Conservation (phyloP, 2,888 invertebrate species). For the Quadriops clusia region DNA sequence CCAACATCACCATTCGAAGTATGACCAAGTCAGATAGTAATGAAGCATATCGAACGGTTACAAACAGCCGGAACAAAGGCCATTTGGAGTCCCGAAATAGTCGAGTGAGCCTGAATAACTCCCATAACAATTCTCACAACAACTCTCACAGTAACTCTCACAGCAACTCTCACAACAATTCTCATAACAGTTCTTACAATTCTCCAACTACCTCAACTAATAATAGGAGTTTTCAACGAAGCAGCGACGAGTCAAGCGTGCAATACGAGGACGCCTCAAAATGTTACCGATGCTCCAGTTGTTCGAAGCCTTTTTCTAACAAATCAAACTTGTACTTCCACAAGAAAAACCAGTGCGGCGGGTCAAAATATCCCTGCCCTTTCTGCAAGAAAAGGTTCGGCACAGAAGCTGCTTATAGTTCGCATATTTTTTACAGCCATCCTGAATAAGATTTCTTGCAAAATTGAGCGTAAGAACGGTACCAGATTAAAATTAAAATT, state of each 20-base stretch:
- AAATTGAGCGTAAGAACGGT: too few relatives aligned
- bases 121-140: too few relatives aligned
- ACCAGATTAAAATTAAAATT: too few relatives aligned
- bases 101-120: too few relatives aligned
- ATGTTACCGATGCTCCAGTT: conserved; percentile 35
- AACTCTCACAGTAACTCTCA: too few relatives aligned
- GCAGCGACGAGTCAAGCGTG: conserved; percentile 6
- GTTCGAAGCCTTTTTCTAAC: conserved; percentile 34
- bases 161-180: too few relatives aligned
- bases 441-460: too few relatives aligned
- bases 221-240: conserved; percentile 1
- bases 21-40: conserved; percentile 15
- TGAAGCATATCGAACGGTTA: too few relatives aligned
- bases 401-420: conserved; percentile 36
- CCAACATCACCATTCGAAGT: conserved; percentile 32
- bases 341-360: conserved; percentile 36
- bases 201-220: conserved; percentile 1
- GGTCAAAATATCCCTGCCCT: conserved; percentile 36
- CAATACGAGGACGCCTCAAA: conserved; percentile 19
- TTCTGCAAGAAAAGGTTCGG: conserved; percentile 37
- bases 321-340: conserved; percentile 37
- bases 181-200: not conserved
- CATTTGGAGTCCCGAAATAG: too few relatives aligned
- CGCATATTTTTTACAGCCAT: conserved; percentile 37
- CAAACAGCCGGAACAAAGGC: too few relatives aligned